Evolutionary conservation across 2,888 invertebrate species (phyloP).

Genomic region (Halictus ligatus): DNA sequence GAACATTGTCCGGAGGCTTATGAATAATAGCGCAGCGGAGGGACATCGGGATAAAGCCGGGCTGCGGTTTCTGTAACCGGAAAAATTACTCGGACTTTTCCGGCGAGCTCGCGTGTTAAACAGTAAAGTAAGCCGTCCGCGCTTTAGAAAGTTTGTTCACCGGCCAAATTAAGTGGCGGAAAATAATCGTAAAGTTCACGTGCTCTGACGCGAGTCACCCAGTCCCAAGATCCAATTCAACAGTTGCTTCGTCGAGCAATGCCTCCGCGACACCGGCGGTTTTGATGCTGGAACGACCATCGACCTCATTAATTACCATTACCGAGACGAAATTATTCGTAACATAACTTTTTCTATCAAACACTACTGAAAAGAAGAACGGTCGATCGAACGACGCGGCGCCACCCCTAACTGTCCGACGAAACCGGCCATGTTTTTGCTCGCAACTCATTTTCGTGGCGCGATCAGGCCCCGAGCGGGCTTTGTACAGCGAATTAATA

Average conservation of each 20-base stretch:
- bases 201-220: neutral
- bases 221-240: neutral
- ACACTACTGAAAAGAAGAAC: neutral
- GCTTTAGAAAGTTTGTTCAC: slow-evolving; percentile 28
- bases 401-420: neutral
- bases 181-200: slow-evolving; percentile 38
- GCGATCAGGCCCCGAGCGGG: neutral
- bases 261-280: neutral
- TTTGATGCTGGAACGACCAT: neutral
- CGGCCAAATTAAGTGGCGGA: slow-evolving; percentile 32
- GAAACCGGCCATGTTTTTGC: neutral
- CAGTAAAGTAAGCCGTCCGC: slow-evolving; percentile 24
- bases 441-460: neutral
- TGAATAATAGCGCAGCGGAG: slow-evolving; percentile 48
- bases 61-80: neutral
- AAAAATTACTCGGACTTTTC: slow-evolving; percentile 35
- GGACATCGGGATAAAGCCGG: slow-evolving; percentile 44
- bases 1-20: slow-evolving; percentile 44
- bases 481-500: neutral
- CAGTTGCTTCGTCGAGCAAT: neutral
- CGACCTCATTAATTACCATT: slow-evolving; percentile 13
- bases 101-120: slow-evolving; percentile 29
- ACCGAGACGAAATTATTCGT: neutral
- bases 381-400: neutral
- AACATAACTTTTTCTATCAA: neutral